These are phyloP conservation scores for Pyrgilauda ruficollis DNA, from an alignment of 2,113 vertebrate species.

Conservation along the genomic window DNA sequence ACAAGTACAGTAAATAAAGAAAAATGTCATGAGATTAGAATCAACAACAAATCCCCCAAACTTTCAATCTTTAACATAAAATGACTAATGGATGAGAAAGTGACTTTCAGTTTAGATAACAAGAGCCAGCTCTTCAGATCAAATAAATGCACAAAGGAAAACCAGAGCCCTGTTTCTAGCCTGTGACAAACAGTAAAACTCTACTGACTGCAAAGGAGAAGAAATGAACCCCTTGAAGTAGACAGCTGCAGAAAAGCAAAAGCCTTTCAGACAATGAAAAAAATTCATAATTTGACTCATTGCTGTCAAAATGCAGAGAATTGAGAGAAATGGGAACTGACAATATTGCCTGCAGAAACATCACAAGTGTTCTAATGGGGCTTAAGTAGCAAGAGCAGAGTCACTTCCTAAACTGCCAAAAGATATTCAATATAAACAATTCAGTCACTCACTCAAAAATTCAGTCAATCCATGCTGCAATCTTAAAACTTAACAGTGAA, in stretches of 20 bases:
- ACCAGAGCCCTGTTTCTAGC: not conserved
- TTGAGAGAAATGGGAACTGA: not conserved
- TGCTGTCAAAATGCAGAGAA: conserved; percentile 11
- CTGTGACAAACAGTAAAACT: not conserved
- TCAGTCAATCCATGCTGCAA: not conserved
- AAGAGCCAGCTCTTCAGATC: conserved; percentile 1
- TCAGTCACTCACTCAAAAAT: not conserved
- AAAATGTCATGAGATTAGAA: conserved; percentile 24
- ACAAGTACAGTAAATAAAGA: conserved; percentile 62
- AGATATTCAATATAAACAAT: not conserved
- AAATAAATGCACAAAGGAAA: conserved; percentile 19
- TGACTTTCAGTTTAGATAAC: conserved; percentile 60
- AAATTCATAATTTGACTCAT: not conserved
- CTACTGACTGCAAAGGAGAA: not conserved
- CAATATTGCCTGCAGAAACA: not conserved
- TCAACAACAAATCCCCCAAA: conserved; percentile 24
- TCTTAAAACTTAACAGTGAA: not conserved
- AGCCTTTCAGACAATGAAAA: not conserved
- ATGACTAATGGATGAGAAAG: conserved; percentile 58
- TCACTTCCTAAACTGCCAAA: conserved; percentile 8
- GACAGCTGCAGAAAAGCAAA: not conserved
- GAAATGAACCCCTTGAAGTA: not conserved
- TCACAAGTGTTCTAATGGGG: not conserved
- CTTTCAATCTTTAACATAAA: conserved; percentile 43
- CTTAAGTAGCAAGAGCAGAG: not conserved